These are phyloP conservation scores for Lepus oiostolus DNA, from an alignment of 2,797 vertebrate species.

Conservation along the genomic window DNA sequence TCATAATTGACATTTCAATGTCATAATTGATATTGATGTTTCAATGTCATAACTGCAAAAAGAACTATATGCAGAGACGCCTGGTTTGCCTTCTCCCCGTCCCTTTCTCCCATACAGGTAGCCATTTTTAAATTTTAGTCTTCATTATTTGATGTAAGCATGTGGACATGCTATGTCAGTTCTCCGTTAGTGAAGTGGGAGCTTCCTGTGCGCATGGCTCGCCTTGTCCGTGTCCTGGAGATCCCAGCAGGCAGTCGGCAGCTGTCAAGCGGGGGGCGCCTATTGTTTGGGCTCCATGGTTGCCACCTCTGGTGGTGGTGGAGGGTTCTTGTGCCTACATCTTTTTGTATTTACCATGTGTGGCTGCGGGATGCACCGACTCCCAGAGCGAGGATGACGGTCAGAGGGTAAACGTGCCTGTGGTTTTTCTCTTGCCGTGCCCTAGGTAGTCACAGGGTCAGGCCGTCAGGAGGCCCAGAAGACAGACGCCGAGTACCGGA, in stretches of 20 bases:
- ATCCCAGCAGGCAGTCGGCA: too few species aligned
- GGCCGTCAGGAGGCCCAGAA: slow-evolving; percentile 98
- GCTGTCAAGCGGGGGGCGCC: too few species aligned
- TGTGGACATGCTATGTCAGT: not conserved
- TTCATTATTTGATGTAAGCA: not conserved
- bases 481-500: slow-evolving; percentile 96
- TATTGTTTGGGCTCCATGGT: too few species aligned
- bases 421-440: not conserved
- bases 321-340: too few species aligned
- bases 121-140: not conserved
- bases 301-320: not conserved
- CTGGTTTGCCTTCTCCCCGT: not conserved
- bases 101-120: not conserved
- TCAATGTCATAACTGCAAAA: not conserved
- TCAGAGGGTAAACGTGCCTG: too few species aligned
- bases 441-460: slow-evolving; percentile 97
- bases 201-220: not conserved
- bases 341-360: not conserved
- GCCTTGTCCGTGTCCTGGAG: not conserved
- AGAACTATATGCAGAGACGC: not conserved
- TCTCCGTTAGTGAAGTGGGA: not conserved
- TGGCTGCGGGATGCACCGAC: not conserved
- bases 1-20: not conserved
- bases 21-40: not conserved
- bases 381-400: too few species aligned